Evolutionary conservation across 2,797 vertebrate genomes (phyloP).

Genomic region (Acipenser transmontanus): DNA sequence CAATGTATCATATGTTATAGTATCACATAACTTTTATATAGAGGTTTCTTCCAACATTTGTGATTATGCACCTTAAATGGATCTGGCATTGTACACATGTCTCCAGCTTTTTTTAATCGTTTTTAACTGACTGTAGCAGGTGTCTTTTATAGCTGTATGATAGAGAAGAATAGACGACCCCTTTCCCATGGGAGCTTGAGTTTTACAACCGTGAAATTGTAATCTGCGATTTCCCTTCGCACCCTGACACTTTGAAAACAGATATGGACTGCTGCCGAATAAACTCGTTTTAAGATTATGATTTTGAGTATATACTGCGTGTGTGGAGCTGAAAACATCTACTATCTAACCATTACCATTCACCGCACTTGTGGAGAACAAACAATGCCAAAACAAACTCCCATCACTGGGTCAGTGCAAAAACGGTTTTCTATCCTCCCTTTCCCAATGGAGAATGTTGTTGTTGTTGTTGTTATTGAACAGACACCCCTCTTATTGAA

Average conservation of each 20-base stretch:
- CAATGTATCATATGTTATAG: too few species aligned
- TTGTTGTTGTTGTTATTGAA: slow-evolving; percentile 8
- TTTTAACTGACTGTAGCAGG: not conserved
- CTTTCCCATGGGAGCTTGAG: not conserved
- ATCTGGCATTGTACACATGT: too few species aligned
- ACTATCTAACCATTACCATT: not conserved
- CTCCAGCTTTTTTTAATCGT: too few species aligned
- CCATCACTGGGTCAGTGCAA: slow-evolving; percentile 1
- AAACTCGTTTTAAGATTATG: not conserved
- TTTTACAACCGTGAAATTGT: slow-evolving; percentile 4
- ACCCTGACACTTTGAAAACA: not conserved
- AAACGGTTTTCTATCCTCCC: slow-evolving; percentile 2
- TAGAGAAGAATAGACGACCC: not conserved
- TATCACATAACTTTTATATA: too few species aligned
- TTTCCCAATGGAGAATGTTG: slow-evolving; percentile 1
- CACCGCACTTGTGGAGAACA: not conserved
- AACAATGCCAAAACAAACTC: not conserved
- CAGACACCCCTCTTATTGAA: not conserved
- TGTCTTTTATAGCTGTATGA: not conserved
- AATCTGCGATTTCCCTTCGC: not conserved
- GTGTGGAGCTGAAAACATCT: not conserved
- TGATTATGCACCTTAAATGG: too few species aligned
- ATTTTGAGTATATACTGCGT: slow-evolving; percentile 4
- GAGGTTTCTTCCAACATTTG: too few species aligned
- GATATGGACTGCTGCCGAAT: not conserved